Evolutionary conservation across 2,113 vertebrate species (phyloP), one percentile per base, ranked within the genome.

Genomic region (Cettia cetti): DNA sequence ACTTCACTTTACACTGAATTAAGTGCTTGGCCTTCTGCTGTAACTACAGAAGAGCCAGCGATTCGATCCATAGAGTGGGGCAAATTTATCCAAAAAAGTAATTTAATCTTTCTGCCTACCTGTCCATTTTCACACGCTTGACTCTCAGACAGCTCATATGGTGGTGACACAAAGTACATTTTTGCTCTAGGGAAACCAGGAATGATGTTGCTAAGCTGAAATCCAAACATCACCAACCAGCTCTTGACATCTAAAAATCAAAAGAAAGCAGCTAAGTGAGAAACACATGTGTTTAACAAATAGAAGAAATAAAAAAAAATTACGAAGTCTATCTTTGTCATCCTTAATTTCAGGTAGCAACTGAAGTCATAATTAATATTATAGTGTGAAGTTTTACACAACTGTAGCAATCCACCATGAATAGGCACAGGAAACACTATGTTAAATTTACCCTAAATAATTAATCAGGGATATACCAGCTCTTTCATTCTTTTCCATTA

Each of bases 151-250:
- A 99, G 91, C 93, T 99, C 99, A 2, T 99, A 99, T 2, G 99
- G 99, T 1, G 99, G 99, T 96, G 99, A 98, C 95, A 99, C 99
- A 84, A 99, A 99, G 91, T 99, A 99, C 97, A 99, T 98, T 90
- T 98, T 99, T 97, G 99, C 99, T 96, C 99, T 98, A 66, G 99
- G 99, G 96, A 99, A 99, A 84, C 99, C 99, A 40, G 99, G 99
- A 96, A 99, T 99, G 86, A 99, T 99, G 98, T 99, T 99, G 97
- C 99, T 99, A 70, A 99, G 99, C 97, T 99, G 99, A 98, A 99
- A 99, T 96, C 99, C 99, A 96, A 99, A 99, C 99, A 99, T 99
- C 97, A 99, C 99, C 94, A 99, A 98, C 99, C 99, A 99, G 97
- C 99, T 99, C 97, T 99, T 99, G 98, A 99, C 99, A 98, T 99